Base-by-base conservation (phyloP, 2,888 invertebrate genomes). In the Ochropleura plecta region DNA sequence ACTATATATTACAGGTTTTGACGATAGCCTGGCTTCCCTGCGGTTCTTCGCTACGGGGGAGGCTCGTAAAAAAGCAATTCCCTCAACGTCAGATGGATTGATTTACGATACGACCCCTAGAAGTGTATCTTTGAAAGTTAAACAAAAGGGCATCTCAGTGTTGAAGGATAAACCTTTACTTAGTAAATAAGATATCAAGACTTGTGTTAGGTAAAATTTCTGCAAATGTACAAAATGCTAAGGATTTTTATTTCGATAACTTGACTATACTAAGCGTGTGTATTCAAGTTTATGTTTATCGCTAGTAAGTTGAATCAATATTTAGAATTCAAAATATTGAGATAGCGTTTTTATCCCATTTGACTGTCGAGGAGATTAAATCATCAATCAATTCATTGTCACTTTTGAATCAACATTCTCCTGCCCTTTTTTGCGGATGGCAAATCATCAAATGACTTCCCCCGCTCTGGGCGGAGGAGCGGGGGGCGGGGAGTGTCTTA, bases 11-110 rank as follows among this genome's bases (percentile, higher is more conserved):
- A 12, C 10, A 60, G 59, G 64, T 63, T 78, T 73, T 49, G 53
- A 69, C 60, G 78, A 79, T 69, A 79, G 20, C 51, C 65, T 68
- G 10, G 59, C 73, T 64, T 65, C 46, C 68, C 49, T 53, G 69
- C 69, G 76, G 74, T 78, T 78, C 55, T 81, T 80, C 65, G 85
- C 81, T 85, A 86, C 85, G 70, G 76, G 76, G 85, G 83, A 68
- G 68, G 84, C 78, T 89, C 90, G 90, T 90, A 90, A 93, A 94
- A 94, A 94, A 93, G 90, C 91, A 93, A 92, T 93, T 91, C 91
- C 91, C 88, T 85, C 86, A 82, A 87, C 89, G 94, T 93, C 94
- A 90, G 85, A 90, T 89, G 88, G 94, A 94, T 93, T 94, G 94
- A 94, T 94, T 94, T 94, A 94, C 92, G 92, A 89, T 91, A 92